Conservation (phyloP, 2,888 invertebrate species). For the Tiphia femorata region DNA sequence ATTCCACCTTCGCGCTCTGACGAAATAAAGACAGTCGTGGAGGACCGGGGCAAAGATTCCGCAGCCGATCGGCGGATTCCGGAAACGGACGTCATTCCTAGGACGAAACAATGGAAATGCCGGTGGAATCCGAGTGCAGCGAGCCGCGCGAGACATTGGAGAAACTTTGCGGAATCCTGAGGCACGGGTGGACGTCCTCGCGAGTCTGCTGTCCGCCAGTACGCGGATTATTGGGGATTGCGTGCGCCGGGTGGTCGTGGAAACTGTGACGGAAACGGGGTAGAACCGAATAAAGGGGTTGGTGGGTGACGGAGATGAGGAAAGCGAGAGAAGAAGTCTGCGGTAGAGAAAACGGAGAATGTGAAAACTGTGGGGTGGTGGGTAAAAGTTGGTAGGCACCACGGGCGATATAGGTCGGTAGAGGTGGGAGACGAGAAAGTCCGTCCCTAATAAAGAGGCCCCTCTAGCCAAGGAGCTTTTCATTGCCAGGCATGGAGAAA, state of each 20-base stretch:
- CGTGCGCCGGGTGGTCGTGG: background rate
- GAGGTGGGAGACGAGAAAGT: constrained; percentile 7
- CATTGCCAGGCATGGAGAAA: constrained; percentile 26
- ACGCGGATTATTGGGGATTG: background rate
- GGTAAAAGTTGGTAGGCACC: background rate
- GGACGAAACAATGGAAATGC: constrained; percentile 18
- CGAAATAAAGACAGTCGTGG: too few relatives aligned
- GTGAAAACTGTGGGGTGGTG: background rate
- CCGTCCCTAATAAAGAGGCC: constrained; percentile 37
- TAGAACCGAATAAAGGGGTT: too few relatives aligned
- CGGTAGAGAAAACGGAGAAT: background rate
- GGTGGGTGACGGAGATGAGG: background rate
- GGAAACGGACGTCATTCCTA: constrained; percentile 5
- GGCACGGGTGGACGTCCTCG: too few relatives aligned
- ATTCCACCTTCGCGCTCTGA: too few relatives aligned
- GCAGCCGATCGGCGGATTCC: constrained; percentile 1
- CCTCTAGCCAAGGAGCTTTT: constrained; percentile 17
- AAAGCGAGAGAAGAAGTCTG: background rate
- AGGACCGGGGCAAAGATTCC: too few relatives aligned
- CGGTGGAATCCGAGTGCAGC: constrained; percentile 2
- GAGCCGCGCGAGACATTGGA: constrained; percentile 7
- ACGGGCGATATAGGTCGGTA: background rate
- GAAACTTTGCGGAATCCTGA: constrained; percentile 1
- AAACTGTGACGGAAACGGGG: background rate
- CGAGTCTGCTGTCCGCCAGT: too few relatives aligned